phyloP scores from a whole-genome alignment of 23 tunicate species.

The Styela clava region DNA sequence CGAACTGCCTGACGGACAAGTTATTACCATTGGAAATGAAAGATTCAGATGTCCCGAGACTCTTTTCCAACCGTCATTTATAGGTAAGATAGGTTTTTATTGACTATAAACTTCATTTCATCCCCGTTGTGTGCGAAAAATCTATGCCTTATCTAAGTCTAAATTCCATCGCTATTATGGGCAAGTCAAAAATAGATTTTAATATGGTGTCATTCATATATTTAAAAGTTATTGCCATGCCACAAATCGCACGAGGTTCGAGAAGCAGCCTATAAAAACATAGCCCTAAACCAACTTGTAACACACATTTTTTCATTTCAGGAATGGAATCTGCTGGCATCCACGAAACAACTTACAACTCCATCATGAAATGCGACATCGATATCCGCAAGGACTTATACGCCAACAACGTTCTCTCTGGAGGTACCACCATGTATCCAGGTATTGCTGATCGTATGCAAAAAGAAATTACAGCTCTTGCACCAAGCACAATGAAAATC shows the following conservation, averaged over 20 bases:
- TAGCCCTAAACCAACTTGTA: too few species aligned
- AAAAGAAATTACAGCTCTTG: slow-evolving; percentile 28
- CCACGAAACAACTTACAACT: slow-evolving; percentile 91
- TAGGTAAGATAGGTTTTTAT: slow-evolving; percentile 39
- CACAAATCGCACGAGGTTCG: too few species aligned
- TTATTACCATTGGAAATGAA: slow-evolving; percentile 91
- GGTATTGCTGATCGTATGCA: slow-evolving; percentile 54
- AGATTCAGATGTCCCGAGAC: slow-evolving; percentile 96
- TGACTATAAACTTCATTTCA: too few species aligned
- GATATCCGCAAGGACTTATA: slow-evolving; percentile 85
- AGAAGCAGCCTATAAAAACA: too few species aligned
- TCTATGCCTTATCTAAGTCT: too few species aligned
- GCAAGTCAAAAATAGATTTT: too few species aligned
- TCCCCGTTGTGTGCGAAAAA: too few species aligned
- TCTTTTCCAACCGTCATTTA: slow-evolving; percentile 93
- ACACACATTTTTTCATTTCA: slow-evolving; percentile 25
- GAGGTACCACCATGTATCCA: slow-evolving; percentile 96
- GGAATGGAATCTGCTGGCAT: slow-evolving; percentile 98
- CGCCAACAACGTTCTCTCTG: slow-evolving; percentile 90
- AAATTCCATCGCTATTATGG: too few species aligned
- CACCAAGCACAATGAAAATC: slow-evolving; percentile 87
- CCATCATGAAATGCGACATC: slow-evolving; percentile 93
- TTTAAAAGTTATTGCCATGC: too few species aligned
- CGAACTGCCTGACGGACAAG: slow-evolving; percentile 66
- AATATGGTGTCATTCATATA: too few species aligned